Percentiles rank a stretch among this genome's conserved stretches.
Conservation (phyloP, 2,113 vertebrate species). For the Erpornis zantholeuca region DNA sequence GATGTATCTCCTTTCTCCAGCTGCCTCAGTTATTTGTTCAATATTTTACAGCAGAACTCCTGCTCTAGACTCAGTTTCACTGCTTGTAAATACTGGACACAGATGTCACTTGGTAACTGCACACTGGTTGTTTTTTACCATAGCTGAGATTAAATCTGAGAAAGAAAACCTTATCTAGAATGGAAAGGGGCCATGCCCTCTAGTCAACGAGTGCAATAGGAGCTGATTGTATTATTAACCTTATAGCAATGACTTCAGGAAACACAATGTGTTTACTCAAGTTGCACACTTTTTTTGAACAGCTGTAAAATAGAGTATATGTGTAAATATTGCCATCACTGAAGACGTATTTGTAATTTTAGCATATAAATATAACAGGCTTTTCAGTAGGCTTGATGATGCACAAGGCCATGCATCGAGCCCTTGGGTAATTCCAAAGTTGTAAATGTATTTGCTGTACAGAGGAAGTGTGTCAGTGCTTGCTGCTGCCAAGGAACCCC, state of each 20-base stretch:
- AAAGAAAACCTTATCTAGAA: conserved; percentile 26
- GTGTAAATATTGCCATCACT: conserved; percentile 70
- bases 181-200: conserved; percentile 40
- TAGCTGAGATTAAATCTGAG: not conserved
- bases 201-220: conserved; percentile 77
- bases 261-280: conserved; percentile 64
- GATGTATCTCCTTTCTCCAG: not conserved
- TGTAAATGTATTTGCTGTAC: conserved; percentile 61
- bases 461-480: not conserved
- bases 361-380: conserved; percentile 38
- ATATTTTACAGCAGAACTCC: not conserved
- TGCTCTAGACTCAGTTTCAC: not conserved
- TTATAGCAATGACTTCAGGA: conserved; percentile 70
- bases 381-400: not conserved
- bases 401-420: not conserved
- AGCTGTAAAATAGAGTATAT: conserved; percentile 71
- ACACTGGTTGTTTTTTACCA: not conserved
- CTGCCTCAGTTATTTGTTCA: not conserved
- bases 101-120: not conserved
- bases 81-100: conserved; percentile 11
- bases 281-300: conserved; percentile 71
- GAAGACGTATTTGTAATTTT: conserved; percentile 64
- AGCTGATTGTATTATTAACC: conserved; percentile 70
- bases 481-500: not conserved
- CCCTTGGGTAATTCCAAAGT: not conserved